phyloP scores from a whole-genome alignment of 2,888 invertebrate genomes.

The Drosophila vallismaia region DNA sequence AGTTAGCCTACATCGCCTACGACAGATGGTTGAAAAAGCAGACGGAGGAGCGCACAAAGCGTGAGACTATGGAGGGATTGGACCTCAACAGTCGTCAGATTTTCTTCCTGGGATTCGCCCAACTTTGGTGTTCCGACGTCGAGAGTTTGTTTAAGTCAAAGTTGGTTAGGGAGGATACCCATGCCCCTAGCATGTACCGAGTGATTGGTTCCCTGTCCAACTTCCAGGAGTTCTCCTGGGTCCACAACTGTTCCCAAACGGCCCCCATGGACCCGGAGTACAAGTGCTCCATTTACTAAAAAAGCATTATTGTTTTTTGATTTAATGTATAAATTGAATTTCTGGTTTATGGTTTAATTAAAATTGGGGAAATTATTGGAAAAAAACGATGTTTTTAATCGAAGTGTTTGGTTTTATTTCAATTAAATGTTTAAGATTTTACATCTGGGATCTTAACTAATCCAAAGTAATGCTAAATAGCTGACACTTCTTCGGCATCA shows the following conservation, averaged over 20 bases:
- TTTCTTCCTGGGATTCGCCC: conserved; percentile 80
- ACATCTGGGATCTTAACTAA: not conserved
- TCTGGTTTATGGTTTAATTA: not conserved
- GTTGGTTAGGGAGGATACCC: conserved; percentile 50
- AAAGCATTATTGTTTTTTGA: not conserved
- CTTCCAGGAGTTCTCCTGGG: conserved; percentile 81
- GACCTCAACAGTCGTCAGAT: conserved; percentile 69
- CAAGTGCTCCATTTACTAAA: conserved; percentile 80
- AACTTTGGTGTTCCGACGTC: conserved; percentile 79
- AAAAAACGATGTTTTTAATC: too few relatives aligned
- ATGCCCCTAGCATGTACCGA: conserved; percentile 74
- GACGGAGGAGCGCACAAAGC: conserved; percentile 41
- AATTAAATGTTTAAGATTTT: not conserved
- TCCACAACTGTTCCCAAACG: conserved; percentile 74
- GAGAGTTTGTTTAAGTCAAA: conserved; percentile 54
- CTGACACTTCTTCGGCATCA: conserved; percentile 72
- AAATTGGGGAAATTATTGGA: too few relatives aligned
- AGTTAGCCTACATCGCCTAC: conserved; percentile 80
- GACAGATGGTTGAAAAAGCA: conserved; percentile 68
- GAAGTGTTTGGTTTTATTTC: not conserved
- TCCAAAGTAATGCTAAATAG: conserved; percentile 60
- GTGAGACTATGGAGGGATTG: conserved; percentile 68
- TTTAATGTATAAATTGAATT: not conserved
- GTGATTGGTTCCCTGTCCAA: conserved; percentile 81
- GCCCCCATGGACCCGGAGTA: conserved; percentile 80